These are phyloP conservation scores for Lacanobia oleracea DNA, from an alignment of 2,888 invertebrate species.

Conservation along the genomic window DNA sequence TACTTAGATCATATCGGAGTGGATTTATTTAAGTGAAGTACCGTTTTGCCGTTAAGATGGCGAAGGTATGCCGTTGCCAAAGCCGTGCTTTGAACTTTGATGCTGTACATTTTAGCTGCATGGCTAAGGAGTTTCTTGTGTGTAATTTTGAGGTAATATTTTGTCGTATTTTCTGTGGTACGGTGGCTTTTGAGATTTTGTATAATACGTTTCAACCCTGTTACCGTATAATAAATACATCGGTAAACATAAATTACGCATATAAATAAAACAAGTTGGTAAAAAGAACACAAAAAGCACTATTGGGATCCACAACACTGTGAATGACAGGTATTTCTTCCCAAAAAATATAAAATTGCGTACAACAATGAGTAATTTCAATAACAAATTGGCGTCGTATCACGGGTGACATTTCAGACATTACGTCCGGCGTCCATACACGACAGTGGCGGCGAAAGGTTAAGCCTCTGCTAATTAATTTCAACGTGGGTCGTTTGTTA, in stretches of 20 bases:
- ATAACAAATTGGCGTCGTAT: conserved; percentile 45
- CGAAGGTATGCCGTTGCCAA: conserved; percentile 57
- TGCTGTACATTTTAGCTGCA: conserved; percentile 34
- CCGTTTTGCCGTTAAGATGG: conserved; percentile 64
- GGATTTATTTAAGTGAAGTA: conserved; percentile 70
- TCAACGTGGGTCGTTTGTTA: conserved; percentile 37
- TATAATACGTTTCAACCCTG: not conserved
- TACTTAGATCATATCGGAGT: conserved; percentile 71
- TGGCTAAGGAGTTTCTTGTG: conserved; percentile 20
- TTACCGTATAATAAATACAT: not conserved
- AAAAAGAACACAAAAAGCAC: not conserved
- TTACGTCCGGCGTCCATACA: conserved; percentile 26
- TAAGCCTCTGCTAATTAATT: conserved; percentile 57
- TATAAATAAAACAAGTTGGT: not conserved
- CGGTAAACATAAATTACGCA: conserved; percentile 3
- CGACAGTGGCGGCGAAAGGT: conserved; percentile 32
- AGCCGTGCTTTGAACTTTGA: conserved; percentile 61
- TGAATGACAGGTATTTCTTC: not conserved
- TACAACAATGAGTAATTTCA: conserved; percentile 24
- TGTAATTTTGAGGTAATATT: conserved; percentile 24
- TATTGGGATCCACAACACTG: conserved; percentile 10
- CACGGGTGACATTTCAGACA: conserved; percentile 7
- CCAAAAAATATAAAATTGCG: conserved; percentile 8
- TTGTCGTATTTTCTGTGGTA: conserved; percentile 32
- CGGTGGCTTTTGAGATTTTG: conserved; percentile 2